A percentile compares a stretch with the other conserved stretches of the same genome.
phyloP scores from a whole-genome alignment of 2,797 vertebrate species.

The Ispidina lecontei region DNA sequence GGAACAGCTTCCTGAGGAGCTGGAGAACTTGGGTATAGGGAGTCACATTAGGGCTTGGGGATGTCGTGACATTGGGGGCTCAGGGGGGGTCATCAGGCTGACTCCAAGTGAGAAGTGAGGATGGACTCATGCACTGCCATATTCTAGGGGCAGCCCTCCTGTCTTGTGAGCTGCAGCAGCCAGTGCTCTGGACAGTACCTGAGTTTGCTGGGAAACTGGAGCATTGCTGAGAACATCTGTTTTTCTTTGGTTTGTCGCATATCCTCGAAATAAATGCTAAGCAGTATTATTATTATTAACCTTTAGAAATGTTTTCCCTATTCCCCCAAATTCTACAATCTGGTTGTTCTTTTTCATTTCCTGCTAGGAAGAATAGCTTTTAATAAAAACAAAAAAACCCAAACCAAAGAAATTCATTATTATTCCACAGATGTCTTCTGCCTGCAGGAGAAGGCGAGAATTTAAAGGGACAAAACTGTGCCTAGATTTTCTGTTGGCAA shows the following conservation, averaged over 20 bases:
- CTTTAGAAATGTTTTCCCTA: conserved; percentile 52
- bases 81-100: not conserved
- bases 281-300: conserved; percentile 59
- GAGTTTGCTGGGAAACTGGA: not conserved
- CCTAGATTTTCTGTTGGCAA: not conserved
- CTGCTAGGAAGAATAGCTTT: conserved; percentile 68
- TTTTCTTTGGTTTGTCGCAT: conserved; percentile 41
- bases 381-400: conserved; percentile 64
- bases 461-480: conserved; percentile 57
- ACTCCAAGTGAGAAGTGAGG: not conserved
- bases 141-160: not conserved
- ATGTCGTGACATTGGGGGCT: not conserved
- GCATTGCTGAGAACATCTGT: not conserved
- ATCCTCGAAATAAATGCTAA: conserved; percentile 52
- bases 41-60: not conserved
- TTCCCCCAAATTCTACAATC: conserved; percentile 40
- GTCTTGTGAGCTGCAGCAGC: not conserved
- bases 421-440: conserved; percentile 65
- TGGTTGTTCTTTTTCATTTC: conserved; percentile 71
- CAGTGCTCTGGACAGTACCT: not conserved
- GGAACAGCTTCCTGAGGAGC: conserved; percentile 12
- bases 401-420: conserved; percentile 68
- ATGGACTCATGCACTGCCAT: not conserved
- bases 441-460: conserved; percentile 25
- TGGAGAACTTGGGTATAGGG: conserved; percentile 21